Evolutionary conservation across 2,113 vertebrate species (phyloP), one percentile per base, ranked within the genome.

Genomic region (Oryctolagus cuniculus): DNA sequence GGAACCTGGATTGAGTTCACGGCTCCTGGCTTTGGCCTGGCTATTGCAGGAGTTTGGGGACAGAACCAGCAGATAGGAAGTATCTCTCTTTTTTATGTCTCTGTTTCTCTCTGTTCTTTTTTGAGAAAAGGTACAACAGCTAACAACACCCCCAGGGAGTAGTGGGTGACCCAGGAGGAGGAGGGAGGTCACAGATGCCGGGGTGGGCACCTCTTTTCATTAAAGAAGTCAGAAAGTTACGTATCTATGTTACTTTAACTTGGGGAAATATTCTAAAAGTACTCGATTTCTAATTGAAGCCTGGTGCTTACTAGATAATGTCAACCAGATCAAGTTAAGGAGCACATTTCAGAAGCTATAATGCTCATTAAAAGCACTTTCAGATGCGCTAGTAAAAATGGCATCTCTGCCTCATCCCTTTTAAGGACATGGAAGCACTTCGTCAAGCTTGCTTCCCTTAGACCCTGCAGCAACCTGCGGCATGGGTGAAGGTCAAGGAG

Each of bases 371-470:
- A 79, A 87, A 94, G 81, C 53, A 58, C 86, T 92, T 88, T 77
- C 36, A 34, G 90, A 80, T 92, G 93, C 24, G 72, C 63, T 86
- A 96, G 97, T 91, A 94, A 93, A 94, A 92, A 75, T 95, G 85
- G 67, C 90, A 44, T 58, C 63, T 61, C 81, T 83, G 25, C 92
- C 34, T 90, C 73, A 3, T 81, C 69, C 34, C 27, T 96, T 89
- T 94, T 49, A 93, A 72, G 86, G 74, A 87, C 82, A 85, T 82
- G 66, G 78, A 94, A 88, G 77, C 74, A 36, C 63, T 80, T 94
- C 74, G 27, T 95, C 90, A 89, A 0, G 69, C 66, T 87, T 34
- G 58, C 86, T 90, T 82, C 63, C 58, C 87, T 67, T 93, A 74
- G 82, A 53, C 38, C 55, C 64, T 36, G n/a, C 9, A 34, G 90